Evolutionary conservation across 2,113 vertebrate species (phyloP), one percentile per base, ranked within the genome.

Genomic region (Sula dactylatra): DNA sequence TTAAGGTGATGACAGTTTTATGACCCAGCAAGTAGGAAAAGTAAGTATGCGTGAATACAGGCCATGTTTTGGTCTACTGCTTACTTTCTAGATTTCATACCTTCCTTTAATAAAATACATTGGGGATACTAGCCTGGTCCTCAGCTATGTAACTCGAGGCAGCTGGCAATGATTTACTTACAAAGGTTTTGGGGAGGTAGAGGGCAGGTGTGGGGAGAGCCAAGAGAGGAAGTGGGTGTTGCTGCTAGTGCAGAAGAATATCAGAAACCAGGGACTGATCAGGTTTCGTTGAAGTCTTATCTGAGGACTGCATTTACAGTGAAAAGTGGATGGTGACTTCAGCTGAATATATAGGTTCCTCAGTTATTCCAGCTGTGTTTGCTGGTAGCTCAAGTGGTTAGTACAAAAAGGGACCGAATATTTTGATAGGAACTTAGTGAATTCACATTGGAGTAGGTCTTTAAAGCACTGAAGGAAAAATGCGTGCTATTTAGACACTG

Each of bases 371-470:
- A 94, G 82, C 66, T 86, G 82, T 64, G 64, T 90, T 94, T 79
- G 66, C 93, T 55, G 62, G 22, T 77, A 79, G 61, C 78, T 91
- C 21, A 62, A 93, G 94, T 62, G 54, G 20, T 70, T 71, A 69
- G n/a, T 82, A 72, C 22, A 40, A 54, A 86, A 91, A 65, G 36
- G 62, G 38, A 17, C 59, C 2, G 11, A 77, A 40, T 88, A 58
- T 82, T 62, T 94, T 50, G 20, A 36, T 66, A 64, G 74, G 36
- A 83, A 83, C 45, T 89, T 85, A 36, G 58, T 65, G 54, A 92
- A 65, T 94, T 94, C 86, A 91, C 95, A 81, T 93, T 94, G 86
- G 61, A 94, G 65, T 58, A 90, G 36, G 31, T 82, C 69, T 94
- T 86, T 61, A 84, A 93, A 79, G 44, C 66, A 58, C 22, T 25